Conservation (phyloP, 2,797 vertebrate species). For the Labeo calbasu region DNA sequence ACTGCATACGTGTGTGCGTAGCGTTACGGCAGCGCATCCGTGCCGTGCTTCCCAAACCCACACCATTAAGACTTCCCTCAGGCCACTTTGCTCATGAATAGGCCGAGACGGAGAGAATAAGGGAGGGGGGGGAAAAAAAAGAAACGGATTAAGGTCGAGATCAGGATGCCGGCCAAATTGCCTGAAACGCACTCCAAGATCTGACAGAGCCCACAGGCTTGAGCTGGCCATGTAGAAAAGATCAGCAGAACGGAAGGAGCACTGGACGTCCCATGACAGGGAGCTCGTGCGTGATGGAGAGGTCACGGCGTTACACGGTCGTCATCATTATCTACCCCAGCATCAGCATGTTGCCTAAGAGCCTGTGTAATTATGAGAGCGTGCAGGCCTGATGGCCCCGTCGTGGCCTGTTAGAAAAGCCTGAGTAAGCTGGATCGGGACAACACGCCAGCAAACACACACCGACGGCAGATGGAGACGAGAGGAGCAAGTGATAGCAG, state of each 20-base stretch:
- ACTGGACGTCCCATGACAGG: conserved; percentile 32
- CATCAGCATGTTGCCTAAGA: conserved; percentile 59
- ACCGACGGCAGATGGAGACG: conserved; percentile 30
- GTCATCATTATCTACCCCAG: conserved; percentile 57
- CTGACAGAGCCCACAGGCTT: conserved; percentile 19
- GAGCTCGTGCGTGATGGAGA: conserved; percentile 30
- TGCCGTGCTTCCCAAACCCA: neutral
- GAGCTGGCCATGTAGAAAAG: conserved; percentile 8
- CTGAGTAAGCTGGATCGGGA: conserved; percentile 45
- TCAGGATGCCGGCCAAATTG: neutral
- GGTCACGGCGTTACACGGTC: conserved; percentile 45
- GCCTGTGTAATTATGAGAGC: conserved; percentile 56
- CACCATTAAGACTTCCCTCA: conserved; percentile 16
- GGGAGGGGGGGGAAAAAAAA: neutral
- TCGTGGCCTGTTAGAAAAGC: conserved; percentile 57
- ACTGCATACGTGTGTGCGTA: conserved; percentile 1
- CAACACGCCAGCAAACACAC: conserved; percentile 21
- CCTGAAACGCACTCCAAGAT: conserved; percentile 16
- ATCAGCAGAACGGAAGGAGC: conserved; percentile 46
- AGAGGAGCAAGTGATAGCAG: conserved; percentile 6
- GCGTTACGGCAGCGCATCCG: conserved; percentile 3
- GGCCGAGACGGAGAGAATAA: neutral
- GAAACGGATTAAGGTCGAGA: neutral
- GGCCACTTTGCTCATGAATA: conserved; percentile 16
- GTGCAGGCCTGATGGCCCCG: conserved; percentile 48